Conservation (phyloP, 2,797 vertebrate genomes). For the Sciaenops ocellatus region DNA sequence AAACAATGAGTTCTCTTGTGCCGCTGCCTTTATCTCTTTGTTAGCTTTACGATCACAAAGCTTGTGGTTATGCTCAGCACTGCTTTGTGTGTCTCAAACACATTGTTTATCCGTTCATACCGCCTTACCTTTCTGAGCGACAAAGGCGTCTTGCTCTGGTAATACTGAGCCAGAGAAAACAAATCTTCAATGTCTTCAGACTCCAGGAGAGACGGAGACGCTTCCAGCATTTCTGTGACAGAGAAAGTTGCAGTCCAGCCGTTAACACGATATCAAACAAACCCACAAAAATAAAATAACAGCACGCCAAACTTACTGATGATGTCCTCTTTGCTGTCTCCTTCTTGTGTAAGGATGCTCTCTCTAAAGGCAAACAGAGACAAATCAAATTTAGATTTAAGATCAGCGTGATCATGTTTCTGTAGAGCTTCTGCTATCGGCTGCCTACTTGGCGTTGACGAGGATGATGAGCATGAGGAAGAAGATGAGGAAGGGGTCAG, state of each 20-base stretch:
- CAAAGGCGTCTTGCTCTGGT: constrained; percentile 96
- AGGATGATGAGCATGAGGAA: constrained; percentile 99
- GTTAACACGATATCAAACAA: neutral
- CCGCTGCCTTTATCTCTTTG: neutral
- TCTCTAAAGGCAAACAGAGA: constrained; percentile 86
- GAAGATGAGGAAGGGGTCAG: constrained; percentile 98
- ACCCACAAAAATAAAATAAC: constrained; percentile 4
- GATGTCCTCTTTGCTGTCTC: constrained; percentile 90
- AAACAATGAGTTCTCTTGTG: constrained; percentile 5
- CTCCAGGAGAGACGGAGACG: constrained; percentile 91
- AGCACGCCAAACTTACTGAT: constrained; percentile 88
- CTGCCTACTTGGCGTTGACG: constrained; percentile 96
- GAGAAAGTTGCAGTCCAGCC: constrained; percentile 3
- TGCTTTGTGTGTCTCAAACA: neutral
- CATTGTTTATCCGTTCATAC: neutral
- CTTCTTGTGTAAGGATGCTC: constrained; percentile 89
- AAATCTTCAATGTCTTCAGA: constrained; percentile 95
- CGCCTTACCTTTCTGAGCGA: constrained; percentile 94
- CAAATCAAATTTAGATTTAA: constrained; percentile 14
- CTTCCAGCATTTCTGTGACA: constrained; percentile 91
- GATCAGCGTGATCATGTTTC: neutral
- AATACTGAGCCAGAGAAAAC: constrained; percentile 96
- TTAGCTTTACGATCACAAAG: neutral
- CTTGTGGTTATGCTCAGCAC: neutral
- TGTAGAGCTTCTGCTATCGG: constrained; percentile 39